phyloP scores from a whole-genome alignment of 2,888 invertebrate species.

The Octodonta nipae region DNA sequence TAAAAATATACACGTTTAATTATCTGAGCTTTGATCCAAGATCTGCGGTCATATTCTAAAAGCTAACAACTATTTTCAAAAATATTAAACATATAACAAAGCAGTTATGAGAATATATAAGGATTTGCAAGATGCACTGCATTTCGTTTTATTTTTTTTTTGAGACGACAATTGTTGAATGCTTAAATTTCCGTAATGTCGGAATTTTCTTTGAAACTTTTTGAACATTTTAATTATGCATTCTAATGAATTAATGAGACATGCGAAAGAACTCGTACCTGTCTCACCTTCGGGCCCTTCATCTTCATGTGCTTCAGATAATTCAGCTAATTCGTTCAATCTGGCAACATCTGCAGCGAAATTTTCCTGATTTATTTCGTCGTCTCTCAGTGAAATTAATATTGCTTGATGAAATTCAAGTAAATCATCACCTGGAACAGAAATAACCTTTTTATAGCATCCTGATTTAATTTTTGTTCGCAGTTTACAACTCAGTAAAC shows the following conservation, averaged over 20 bases:
- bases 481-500: too few species aligned
- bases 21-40: too few species aligned
- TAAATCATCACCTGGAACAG: constrained; percentile 67
- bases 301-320: constrained; percentile 58
- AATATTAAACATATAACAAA: too few species aligned
- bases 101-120: too few species aligned
- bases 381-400: constrained; percentile 50
- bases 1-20: too few species aligned
- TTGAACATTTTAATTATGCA: constrained; percentile 13
- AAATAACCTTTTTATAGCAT: too few species aligned
- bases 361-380: constrained; percentile 45
- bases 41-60: too few species aligned
- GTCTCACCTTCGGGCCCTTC: constrained; percentile 46
- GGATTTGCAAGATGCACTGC: too few species aligned
- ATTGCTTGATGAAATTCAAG: constrained; percentile 84
- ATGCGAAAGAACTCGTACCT: constrained; percentile 39
- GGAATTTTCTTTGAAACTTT: constrained; percentile 6
- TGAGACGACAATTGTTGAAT: constrained; percentile 1
- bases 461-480: too few species aligned
- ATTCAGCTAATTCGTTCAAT: constrained; percentile 56
- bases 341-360: constrained; percentile 57
- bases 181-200: neutral
- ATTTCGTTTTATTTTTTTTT: too few species aligned
- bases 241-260: constrained; percentile 6
- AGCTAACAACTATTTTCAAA: too few species aligned